These are phyloP conservation scores for Lagria hirta DNA, from an alignment of 2,888 invertebrate species.

Conservation along the genomic window DNA sequence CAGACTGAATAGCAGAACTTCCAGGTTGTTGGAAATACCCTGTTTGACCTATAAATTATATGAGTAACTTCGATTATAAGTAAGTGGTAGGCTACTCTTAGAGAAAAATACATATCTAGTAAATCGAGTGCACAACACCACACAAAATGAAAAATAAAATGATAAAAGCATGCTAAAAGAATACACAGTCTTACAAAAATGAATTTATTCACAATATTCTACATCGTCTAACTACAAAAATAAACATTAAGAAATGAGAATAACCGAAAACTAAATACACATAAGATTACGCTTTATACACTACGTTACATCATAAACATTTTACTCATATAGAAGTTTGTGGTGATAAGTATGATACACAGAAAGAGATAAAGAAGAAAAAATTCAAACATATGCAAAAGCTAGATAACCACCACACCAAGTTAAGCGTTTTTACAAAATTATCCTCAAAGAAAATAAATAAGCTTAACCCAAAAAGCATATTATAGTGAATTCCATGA, in stretches of 20 bases:
- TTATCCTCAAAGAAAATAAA: conserved; percentile 27
- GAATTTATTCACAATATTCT: conserved; percentile 32
- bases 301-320: no score
- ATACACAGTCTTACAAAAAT: conserved; percentile 35
- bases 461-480: conserved; percentile 36
- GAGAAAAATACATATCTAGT: no score
- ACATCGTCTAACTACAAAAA: conserved; percentile 30
- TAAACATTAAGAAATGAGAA: no score
- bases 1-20: conserved; percentile 53
- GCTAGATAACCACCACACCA: conserved; percentile 23
- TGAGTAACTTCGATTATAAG: conserved; percentile 12
- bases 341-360: no score
- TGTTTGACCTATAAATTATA: conserved; percentile 51
- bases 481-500: conserved; percentile 35
- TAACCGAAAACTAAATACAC: conserved; percentile 17
- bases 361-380: no score
- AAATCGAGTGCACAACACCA: conserved; percentile 20
- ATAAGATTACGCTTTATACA: no score
- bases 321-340: no score
- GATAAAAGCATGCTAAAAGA: conserved; percentile 34
- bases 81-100: no score
- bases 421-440: conserved; percentile 14
- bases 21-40: conserved; percentile 57
- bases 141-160: no score
- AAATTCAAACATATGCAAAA: no score